Evolutionary conservation across 2,113 vertebrate species (phyloP).

Genomic region (Myrmecobius fasciatus): DNA sequence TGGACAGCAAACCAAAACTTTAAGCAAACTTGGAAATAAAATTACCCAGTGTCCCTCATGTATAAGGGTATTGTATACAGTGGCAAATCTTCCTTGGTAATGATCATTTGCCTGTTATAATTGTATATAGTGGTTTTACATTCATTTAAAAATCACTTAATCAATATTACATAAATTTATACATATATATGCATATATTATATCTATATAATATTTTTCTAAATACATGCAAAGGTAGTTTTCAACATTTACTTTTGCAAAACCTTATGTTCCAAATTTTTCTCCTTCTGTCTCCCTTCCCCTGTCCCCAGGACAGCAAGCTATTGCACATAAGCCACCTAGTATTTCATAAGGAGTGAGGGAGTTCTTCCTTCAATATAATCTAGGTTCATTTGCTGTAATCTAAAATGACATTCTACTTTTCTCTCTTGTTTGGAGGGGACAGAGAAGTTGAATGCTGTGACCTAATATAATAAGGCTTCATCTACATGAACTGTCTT

Average conservation of each 20-base stretch:
- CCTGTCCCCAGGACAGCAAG: no score
- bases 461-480: neutral
- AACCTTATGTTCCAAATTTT: no score
- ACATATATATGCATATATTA: no score
- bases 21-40: neutral
- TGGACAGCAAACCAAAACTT: neutral
- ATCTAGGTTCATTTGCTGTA: neutral
- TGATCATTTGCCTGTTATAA: slow-evolving; percentile 60
- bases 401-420: neutral
- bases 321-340: neutral
- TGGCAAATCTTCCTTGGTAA: slow-evolving; percentile 40
- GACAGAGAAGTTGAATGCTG: neutral
- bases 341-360: neutral
- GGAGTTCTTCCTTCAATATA: neutral
- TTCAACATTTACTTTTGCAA: no score
- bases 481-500: slow-evolving; percentile 2
- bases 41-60: neutral
- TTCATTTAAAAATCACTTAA: slow-evolving; percentile 35
- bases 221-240: no score
- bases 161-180: slow-evolving; percentile 11
- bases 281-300: no score
- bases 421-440: neutral
- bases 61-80: slow-evolving; percentile 5
- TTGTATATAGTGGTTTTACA: slow-evolving; percentile 51
- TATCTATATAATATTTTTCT: no score